Percentiles rank a stretch among this genome's conserved stretches.
phyloP scores from a whole-genome alignment of 2,888 invertebrate genomes.

The Rhyacophila evoluta region DNA sequence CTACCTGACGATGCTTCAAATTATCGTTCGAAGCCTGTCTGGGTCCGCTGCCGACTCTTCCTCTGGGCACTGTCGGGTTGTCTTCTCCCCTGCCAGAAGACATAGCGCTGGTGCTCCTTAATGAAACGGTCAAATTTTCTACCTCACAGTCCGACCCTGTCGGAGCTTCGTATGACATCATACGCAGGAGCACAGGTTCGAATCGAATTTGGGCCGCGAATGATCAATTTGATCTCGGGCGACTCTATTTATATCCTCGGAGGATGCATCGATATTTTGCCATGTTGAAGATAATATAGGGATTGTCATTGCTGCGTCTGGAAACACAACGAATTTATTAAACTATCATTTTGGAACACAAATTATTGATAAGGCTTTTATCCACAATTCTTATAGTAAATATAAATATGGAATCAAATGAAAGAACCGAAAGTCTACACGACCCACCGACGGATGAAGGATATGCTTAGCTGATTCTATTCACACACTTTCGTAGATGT shows the following conservation, averaged over 20 bases:
- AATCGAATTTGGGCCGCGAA: not conserved
- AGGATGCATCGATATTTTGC: not conserved
- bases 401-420: no score
- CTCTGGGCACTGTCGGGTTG: constrained; percentile 31
- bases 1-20: constrained; percentile 42
- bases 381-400: no score
- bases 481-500: no score
- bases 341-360: no score
- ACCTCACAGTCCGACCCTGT: constrained; percentile 43
- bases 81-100: constrained; percentile 5
- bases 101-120: constrained; percentile 32
- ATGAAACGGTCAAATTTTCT: constrained; percentile 34
- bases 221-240: not conserved
- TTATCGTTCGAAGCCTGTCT: constrained; percentile 41
- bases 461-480: no score
- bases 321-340: no score
- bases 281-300: not conserved
- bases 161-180: constrained; percentile 43
- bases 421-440: no score
- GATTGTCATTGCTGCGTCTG: no score
- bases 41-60: constrained; percentile 44
- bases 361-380: no score
- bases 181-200: constrained; percentile 6
- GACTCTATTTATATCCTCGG: constrained; percentile 8
- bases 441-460: no score